Percentiles rank a stretch among this genome's conserved stretches.
phyloP scores from a whole-genome alignment of 2,888 invertebrate species.

The Dimorphilus gyrociliatus region DNA sequence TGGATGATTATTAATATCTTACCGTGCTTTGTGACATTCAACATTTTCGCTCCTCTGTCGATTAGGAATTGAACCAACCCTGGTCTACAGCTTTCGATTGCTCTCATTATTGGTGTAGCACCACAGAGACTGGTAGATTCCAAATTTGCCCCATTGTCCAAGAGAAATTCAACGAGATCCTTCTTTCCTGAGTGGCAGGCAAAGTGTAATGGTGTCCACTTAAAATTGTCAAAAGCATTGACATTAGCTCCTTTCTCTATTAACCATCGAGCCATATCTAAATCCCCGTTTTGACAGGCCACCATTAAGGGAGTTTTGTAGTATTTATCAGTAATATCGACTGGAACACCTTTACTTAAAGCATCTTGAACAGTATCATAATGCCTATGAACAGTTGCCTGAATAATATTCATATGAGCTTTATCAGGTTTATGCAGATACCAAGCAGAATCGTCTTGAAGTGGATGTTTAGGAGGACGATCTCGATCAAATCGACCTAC shows the following conservation, averaged over 20 bases:
- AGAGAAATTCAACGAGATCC: conserved; percentile 30
- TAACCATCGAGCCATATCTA: conserved; percentile 29
- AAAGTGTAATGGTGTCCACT: conserved; percentile 38
- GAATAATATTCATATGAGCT: conserved; percentile 30
- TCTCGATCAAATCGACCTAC: conserved; percentile 31
- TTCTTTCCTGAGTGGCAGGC: conserved; percentile 35
- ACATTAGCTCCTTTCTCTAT: conserved; percentile 32
- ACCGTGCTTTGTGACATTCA: conserved; percentile 35
- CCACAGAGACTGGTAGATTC: conserved; percentile 33
- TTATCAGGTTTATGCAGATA: conserved; percentile 31
- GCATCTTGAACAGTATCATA: conserved; percentile 30
- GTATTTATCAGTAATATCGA: conserved; percentile 34
- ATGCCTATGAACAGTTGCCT: conserved; percentile 32
- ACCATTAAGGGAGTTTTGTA: conserved; percentile 38
- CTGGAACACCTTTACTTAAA: conserved; percentile 19
- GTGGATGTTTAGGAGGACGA: conserved; percentile 29
- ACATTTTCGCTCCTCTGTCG: conserved; percentile 28
- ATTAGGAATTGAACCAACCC: conserved; percentile 31
- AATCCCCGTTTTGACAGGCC: conserved; percentile 25
- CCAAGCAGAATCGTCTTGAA: conserved; percentile 36
- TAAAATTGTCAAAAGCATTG: conserved; percentile 36
- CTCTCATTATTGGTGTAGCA: conserved; percentile 35
- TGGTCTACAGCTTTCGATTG: conserved; percentile 33
- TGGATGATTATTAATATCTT: conserved; percentile 2
- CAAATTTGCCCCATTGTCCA: conserved; percentile 31